phyloP scores from a whole-genome alignment of 2,888 invertebrate species.

The Chrysolina haemoptera region DNA sequence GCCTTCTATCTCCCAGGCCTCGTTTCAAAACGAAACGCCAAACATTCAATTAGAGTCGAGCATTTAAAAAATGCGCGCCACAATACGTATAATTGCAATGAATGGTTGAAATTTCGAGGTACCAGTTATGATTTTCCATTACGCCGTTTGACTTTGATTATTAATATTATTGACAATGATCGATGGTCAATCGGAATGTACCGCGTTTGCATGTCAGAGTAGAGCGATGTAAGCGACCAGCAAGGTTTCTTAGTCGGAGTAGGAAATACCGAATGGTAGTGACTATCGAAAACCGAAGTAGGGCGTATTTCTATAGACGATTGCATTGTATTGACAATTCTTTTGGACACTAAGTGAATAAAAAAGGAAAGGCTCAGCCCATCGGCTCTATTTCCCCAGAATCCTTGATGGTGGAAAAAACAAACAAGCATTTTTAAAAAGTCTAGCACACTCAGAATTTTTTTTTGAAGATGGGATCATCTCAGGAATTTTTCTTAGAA shows the following conservation, averaged over 20 bases:
- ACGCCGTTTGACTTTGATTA: conserved; percentile 67
- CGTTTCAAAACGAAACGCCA: conserved; percentile 47
- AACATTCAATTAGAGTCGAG: conserved; percentile 50
- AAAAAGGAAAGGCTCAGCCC: too few relatives aligned
- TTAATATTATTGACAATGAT: conserved; percentile 70
- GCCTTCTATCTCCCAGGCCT: background rate
- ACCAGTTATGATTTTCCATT: conserved; percentile 50
- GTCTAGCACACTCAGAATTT: too few relatives aligned
- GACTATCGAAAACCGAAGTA: conserved; percentile 56
- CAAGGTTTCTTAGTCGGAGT: conserved; percentile 37
- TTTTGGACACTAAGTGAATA: too few relatives aligned
- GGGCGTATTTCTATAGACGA: conserved; percentile 27
- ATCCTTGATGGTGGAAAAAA: too few relatives aligned
- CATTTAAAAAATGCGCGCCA: conserved; percentile 56
- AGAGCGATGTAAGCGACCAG: conserved; percentile 36
- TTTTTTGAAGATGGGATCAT: too few relatives aligned
- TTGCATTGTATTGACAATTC: too few relatives aligned
- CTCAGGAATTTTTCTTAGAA: too few relatives aligned
- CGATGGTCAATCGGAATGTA: conserved; percentile 61
- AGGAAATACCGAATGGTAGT: conserved; percentile 53
- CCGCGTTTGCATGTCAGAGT: conserved; percentile 62
- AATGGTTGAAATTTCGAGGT: conserved; percentile 57
- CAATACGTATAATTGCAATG: conserved; percentile 62
- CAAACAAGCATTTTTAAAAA: too few relatives aligned
- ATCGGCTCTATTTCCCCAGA: too few relatives aligned